These are phyloP conservation scores for Agrotis clavis DNA, from an alignment of 2,888 invertebrate species.

Conservation along the genomic window DNA sequence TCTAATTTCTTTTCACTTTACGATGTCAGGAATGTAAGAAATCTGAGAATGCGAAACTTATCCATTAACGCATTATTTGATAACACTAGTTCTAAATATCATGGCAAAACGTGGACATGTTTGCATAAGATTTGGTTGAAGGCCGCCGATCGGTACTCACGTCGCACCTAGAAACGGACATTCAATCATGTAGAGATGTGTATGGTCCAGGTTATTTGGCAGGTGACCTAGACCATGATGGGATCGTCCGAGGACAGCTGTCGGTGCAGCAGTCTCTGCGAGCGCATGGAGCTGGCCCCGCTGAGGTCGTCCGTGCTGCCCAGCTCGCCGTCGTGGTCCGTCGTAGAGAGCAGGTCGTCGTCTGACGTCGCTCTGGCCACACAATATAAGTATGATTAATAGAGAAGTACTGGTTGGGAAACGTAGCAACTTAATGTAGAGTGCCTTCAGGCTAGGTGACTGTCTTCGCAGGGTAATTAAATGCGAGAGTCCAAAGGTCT, in stretches of 20 bases:
- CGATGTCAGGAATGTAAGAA: conserved; percentile 61
- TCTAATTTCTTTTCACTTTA: conserved; percentile 56
- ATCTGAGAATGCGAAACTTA: conserved; percentile 60
- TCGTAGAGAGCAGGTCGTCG: conserved; percentile 95
- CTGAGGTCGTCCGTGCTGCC: conserved; percentile 92
- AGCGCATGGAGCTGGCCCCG: conserved; percentile 80
- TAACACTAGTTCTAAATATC: conserved; percentile 48
- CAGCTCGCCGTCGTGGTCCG: conserved; percentile 94
- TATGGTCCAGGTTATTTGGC: conserved; percentile 8
- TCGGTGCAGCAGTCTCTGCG: conserved; percentile 85
- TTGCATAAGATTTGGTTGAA: conserved; percentile 38
- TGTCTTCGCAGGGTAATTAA: too few species aligned
- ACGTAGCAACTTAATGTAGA: background rate
- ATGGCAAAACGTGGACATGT: conserved; percentile 58
- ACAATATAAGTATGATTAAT: conserved; percentile 2
- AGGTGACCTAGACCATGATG: conserved; percentile 84
- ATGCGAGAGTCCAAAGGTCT: background rate
- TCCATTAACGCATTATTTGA: conserved; percentile 48
- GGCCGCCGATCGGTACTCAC: conserved; percentile 29
- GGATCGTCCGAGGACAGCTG: conserved; percentile 90
- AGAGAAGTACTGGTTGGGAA: background rate
- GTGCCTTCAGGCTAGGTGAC: background rate
- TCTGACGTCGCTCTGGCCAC: conserved; percentile 94
- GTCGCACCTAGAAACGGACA: conserved; percentile 32
- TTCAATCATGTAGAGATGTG: conserved; percentile 20